Evolutionary conservation across 2,888 invertebrate genomes (phyloP).

Genomic region (Synergus umbraculus): DNA sequence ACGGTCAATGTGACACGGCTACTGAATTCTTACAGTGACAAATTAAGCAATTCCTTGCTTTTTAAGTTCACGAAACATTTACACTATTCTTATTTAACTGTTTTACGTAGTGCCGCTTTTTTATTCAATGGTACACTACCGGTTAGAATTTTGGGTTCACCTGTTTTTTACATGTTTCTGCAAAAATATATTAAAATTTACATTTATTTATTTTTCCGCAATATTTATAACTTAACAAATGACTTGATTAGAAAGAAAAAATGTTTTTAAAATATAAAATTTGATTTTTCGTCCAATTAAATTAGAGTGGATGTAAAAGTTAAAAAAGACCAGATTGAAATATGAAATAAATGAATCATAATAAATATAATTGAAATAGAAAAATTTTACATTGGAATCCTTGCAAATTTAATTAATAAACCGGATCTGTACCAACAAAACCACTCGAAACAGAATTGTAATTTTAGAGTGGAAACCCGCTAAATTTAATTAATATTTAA

Average conservation of each 20-base stretch:
- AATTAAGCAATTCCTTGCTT: conserved; percentile 45
- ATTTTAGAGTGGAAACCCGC: too few relatives aligned
- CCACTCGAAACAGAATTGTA: too few relatives aligned
- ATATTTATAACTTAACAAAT: background rate
- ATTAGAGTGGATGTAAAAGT: background rate
- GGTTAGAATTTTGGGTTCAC: too few relatives aligned
- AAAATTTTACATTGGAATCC: too few relatives aligned
- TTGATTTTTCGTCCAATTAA: background rate
- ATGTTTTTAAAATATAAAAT: background rate
- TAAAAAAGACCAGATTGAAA: too few relatives aligned
- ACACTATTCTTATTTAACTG: conserved; percentile 19
- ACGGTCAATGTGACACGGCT: conserved; percentile 44
- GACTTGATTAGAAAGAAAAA: background rate
- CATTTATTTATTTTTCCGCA: background rate
- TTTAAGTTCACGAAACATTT: conserved; percentile 5
- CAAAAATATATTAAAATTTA: too few relatives aligned
- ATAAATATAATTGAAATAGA: too few relatives aligned
- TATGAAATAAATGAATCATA: too few relatives aligned
- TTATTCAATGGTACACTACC: background rate
- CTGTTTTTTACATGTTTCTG: too few relatives aligned
- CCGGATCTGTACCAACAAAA: too few relatives aligned
- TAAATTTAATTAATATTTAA: too few relatives aligned
- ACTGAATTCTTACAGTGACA: conserved; percentile 53
- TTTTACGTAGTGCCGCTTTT: background rate
- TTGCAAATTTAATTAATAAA: too few relatives aligned